A percentile compares a stretch with the other conserved stretches of the same genome.
Conservation (phyloP, 2,113 vertebrate genomes). For the Rhinopomastus cyanomelas region DNA sequence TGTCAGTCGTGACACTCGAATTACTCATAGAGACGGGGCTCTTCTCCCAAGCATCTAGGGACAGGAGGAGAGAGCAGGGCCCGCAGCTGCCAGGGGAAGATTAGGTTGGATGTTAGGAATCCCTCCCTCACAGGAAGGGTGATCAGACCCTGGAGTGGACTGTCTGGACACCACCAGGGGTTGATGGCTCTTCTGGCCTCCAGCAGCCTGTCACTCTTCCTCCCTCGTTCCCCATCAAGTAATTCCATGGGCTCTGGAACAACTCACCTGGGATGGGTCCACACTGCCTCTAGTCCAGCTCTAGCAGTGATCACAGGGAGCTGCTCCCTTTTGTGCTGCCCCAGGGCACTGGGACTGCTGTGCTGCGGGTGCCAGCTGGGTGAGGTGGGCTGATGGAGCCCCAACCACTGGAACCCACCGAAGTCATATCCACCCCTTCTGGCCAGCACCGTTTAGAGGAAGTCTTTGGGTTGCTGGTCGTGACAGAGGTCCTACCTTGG, state of each 20-base stretch:
- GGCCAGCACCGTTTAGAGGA: background rate
- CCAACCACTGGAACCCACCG: background rate
- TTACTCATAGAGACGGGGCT: too few species aligned
- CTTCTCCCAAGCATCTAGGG: too few species aligned
- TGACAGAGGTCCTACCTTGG: background rate
- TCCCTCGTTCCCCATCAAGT: background rate
- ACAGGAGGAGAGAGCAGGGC: too few species aligned
- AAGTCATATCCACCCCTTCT: background rate
- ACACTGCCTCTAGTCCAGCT: background rate
- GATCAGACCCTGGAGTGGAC: too few species aligned
- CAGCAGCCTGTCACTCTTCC: background rate
- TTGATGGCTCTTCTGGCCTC: too few species aligned
- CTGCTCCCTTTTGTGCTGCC: background rate
- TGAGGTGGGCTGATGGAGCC: background rate
- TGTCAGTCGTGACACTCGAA: too few species aligned
- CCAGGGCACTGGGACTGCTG: background rate
- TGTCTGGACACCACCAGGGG: too few species aligned
- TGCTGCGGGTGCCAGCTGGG: too few species aligned
- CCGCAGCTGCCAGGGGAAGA: too few species aligned
- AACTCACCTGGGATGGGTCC: background rate
- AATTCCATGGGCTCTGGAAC: background rate
- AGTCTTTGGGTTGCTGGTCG: background rate
- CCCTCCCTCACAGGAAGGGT: too few species aligned
- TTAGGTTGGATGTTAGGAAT: too few species aligned
- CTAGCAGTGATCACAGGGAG: background rate